Evolutionary conservation across 2,888 invertebrate species (phyloP), one percentile per base, ranked within the genome.

Genomic region (Fissipunctia ypsillon): DNA sequence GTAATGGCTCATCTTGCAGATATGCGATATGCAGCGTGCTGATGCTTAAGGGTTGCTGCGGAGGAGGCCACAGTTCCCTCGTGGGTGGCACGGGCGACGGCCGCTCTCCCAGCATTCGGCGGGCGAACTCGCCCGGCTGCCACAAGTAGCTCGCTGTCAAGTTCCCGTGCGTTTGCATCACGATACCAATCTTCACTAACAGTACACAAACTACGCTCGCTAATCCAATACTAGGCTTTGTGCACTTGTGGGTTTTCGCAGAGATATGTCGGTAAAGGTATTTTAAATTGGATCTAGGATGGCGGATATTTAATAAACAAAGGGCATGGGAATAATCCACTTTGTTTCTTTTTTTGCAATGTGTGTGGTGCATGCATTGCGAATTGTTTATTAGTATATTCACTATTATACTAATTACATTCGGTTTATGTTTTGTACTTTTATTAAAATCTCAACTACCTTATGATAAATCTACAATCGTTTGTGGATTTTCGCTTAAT

Each of bases 101-200:
- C 48, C 96, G 90, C 87, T 95, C 95, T 71, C 96, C 96, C 75
- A 95, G 88, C 94, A 96, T 93, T 41, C 96, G 93, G 28, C 96
- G 92, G 45, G 96, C 95, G 73, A 96, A 91, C 88, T 96, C 96
- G 50, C 94, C 94, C n/a, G 96, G 95, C 85, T 96, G 96, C 96
- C 96, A 96, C 79, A 96, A 89, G 87, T 94, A 95, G 90, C 95
- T 96, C 78, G 95, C 94, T 66, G 95, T 95, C 86, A 96, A 89
- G 90, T 95, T 94, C 22, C 94, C 95, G 94, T 95, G 96, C 90
- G 95, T 91, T 89, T 95, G 94, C 96, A 96, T 96, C 92, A 91
- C 94, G 92, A 86, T 85, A 84, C 91, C 85, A 87, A 88, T 90
- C 91, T 89, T 88, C 87, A 94, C 95, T 94, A 91, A 92, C 92